Evolutionary conservation across 2,113 vertebrate species (phyloP), one percentile per base, ranked within the genome.

Genomic region (Pristiophorus japonicus): DNA sequence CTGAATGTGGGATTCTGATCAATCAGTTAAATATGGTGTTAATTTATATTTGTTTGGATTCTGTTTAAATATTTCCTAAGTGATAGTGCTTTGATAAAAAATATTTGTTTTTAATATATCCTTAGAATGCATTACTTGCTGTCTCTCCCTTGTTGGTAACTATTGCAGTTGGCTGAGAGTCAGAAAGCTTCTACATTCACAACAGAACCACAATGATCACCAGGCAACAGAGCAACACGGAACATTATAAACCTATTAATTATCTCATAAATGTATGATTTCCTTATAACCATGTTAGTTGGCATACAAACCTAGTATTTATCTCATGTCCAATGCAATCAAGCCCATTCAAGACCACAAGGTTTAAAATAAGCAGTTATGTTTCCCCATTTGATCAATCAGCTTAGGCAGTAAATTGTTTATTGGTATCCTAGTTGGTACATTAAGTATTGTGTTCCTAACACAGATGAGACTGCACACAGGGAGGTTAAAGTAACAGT

Each of bases 81-180:
- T 51, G 66, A 94, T 59, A 90, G 27, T 59, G 87, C 47, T 90
- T 16, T 90, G 87, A 59, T 94, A 70, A 30, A 65, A 67, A 45
- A 24, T 73, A 18, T 51, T 22, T 94, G 93, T 94, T 70, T 94
- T 94, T 94, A 94, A 94, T 94, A 94, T 94, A 70, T 67, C 93
- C 24, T 70, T 70, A 73, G 34, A 51, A 67, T 22, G 45, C 66
- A 70, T 73, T 94, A 94, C 42, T 94, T 14, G 65, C 42, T 34
- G 45, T 70, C 93, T 94, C 66, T 45, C 42, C 45, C 93, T 94
- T 70, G 93, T 18, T 94, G 66, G 42, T 22, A 27, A 30, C 45
- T n/a, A 67, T 18, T 67, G 4, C 1, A 24, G n/a, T 70, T 94
- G 93, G 93, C 93, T 70, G 42, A 5, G 66, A 51, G 12, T 47